Evolutionary conservation across 1,140 invertebrate species (phyloP).

Genomic region (Drosophila arawakana): DNA sequence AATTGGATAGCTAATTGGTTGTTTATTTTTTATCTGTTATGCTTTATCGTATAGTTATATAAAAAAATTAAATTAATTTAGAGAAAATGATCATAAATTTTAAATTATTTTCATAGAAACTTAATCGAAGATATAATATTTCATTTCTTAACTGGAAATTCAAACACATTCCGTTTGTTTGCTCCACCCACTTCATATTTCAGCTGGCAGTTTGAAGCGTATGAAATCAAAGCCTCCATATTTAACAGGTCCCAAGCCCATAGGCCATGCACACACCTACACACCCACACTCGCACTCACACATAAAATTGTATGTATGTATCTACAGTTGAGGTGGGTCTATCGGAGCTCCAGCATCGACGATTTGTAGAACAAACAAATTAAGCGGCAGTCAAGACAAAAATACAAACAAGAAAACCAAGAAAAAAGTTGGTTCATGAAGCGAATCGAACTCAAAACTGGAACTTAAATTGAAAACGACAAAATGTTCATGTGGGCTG

Average conservation of each 20-base stretch:
- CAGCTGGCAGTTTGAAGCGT: constrained; percentile 11
- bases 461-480: constrained; percentile 32
- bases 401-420: constrained; percentile 6
- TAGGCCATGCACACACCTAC: constrained; percentile 10
- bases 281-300: constrained; percentile 12
- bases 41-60: no score
- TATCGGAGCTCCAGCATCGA: constrained; percentile 60
- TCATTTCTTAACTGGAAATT: no score
- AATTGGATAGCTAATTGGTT: no score
- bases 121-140: no score
- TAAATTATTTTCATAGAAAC: no score
- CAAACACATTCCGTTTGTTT: background rate
- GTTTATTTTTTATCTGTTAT: no score
- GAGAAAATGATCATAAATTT: no score
- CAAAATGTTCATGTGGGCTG: constrained; percentile 68
- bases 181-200: constrained; percentile 32
- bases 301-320: background rate
- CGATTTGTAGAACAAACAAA: constrained; percentile 77
- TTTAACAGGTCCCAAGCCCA: constrained; percentile 10
- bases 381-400: constrained; percentile 50
- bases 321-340: background rate
- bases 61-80: no score
- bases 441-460: constrained; percentile 29
- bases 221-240: constrained; percentile 28
- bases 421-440: constrained; percentile 20